Evolutionary conservation across 1,140 invertebrate genomes (phyloP), one percentile per base, ranked within the genome.

Genomic region (Catajapyx aquilonaris): DNA sequence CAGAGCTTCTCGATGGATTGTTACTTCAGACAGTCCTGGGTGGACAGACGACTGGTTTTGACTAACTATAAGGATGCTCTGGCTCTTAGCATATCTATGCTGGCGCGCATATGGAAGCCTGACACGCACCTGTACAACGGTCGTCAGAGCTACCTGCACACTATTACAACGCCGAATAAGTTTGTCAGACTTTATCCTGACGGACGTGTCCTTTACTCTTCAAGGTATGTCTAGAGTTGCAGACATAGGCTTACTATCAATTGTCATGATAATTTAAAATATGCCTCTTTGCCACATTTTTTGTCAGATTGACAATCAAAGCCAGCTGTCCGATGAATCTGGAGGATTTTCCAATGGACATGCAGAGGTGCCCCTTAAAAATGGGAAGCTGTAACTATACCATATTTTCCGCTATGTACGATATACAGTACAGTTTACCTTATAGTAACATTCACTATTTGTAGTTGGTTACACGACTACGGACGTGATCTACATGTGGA

Each of bases 261-360:
- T n/a, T n/a, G n/a, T n/a, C n/a, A n/a, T n/a, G n/a, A n/a, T n/a
- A n/a, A n/a, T n/a, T n/a, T n/a, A n/a, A n/a, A n/a, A n/a, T n/a
- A n/a, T n/a, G n/a, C n/a, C 28, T 11, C 22, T 25, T 34, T 31
- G 35, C 16, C 15, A 4, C 16, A 17, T 42, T 4, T 46, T 41
- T 39, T 64, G 64, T 30, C 57, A 81, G 84, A 44, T 58, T 93
- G 43, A 93, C 87, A 3, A 84, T 93, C 40, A 84, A 84, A 57
- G 84, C 86, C 21, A 78, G 74, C 23, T 93, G 87, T 56, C 83
- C 81, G 2, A 91, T 93, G 86, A 78, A 85, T 55, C 58, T 93
- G 23, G 74, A 80, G 54, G 73, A 85, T 47, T 93, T 90, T 54
- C 87, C 87, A 1, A 86, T 90, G 79, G 85, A 90, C 53, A 75